Conservation (phyloP, 2,113 vertebrate species). For the Triplophysa rosa region DNA sequence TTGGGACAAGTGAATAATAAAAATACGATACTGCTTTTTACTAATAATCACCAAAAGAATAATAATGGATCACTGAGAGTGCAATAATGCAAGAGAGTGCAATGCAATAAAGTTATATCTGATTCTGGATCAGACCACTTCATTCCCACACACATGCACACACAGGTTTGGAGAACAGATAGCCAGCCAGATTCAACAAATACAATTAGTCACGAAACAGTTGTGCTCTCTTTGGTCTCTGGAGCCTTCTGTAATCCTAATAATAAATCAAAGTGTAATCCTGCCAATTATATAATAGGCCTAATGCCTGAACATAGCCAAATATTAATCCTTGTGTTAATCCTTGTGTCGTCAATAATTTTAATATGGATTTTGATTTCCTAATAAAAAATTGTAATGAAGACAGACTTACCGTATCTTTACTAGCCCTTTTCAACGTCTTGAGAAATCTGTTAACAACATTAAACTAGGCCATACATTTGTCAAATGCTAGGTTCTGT, state of each 20-base stretch:
- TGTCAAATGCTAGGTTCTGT: no score
- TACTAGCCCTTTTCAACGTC: no score
- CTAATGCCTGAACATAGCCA: neutral
- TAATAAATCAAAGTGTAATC: slow-evolving; percentile 24
- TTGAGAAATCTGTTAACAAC: no score
- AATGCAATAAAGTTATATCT: no score
- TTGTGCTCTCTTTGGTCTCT: slow-evolving; percentile 9
- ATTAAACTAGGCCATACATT: neutral
- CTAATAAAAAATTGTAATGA: neutral
- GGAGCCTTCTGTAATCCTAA: neutral
- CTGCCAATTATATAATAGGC: slow-evolving; percentile 15
- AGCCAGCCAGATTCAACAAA: slow-evolving; percentile 5
- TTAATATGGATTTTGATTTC: neutral
- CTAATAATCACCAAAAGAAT: no score
- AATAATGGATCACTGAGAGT: no score
- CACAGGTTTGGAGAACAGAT: slow-evolving; percentile 15
- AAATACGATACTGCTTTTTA: no score
- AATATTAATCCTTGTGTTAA: slow-evolving; percentile 1
- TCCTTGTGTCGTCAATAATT: neutral
- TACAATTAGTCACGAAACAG: slow-evolving; percentile 26
- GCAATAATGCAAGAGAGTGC: no score
- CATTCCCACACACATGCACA: slow-evolving; percentile 4
- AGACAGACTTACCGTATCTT: no score
- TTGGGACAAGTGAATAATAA: no score
- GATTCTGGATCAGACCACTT: no score